Base-by-base conservation (phyloP, 2,888 invertebrate genomes). In the Orthosia cruda region DNA sequence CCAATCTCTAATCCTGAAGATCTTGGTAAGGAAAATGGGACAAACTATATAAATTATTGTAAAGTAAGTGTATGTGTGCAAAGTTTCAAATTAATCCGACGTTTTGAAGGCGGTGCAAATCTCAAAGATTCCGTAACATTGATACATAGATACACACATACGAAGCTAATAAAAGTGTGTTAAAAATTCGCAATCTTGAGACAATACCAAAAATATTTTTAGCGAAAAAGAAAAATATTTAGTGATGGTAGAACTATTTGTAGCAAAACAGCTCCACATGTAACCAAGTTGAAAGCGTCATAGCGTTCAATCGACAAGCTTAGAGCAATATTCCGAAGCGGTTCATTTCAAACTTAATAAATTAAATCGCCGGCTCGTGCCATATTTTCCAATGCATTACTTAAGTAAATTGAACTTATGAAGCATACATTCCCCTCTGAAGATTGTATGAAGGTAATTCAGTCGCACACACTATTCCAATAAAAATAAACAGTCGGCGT, bases 401-500 rank as follows among this genome's bases (percentile, higher is more conserved):
- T 88, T 84, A 87, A 86, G 73, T 83, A 88, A 89, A 89, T 87
- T 87, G 88, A 85, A 83, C 85, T 80, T 82, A 81, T 84, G 76
- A 82, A 85, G 82, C 81, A 83, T 83, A 79, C 76, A 64, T 79
- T 85, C 83, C 84, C 84, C 83, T 76, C 81, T 77, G 80, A 73
- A 83, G 81, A 81, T 84, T 80, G 80, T 86, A 84, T 85, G 86
- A 88, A 91, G 91, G 93, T 93, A 91, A 90, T 92, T 89, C 85
- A 88, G 81, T 87, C 87, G 79, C 78, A 74, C 79, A 75, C 85
- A 90, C 89, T 91, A 89, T 87, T 88, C 82, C 91, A 90, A 92
- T 94, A 93, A 94, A 93, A 93, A 93, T 93, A 93, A 93, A 93
- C 93, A 91, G 89, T 84, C 80, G 66, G 58, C 73, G 90, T 89